These are phyloP conservation scores for Xanthia icteritia DNA, from an alignment of 2,888 invertebrate species.

Conservation along the genomic window DNA sequence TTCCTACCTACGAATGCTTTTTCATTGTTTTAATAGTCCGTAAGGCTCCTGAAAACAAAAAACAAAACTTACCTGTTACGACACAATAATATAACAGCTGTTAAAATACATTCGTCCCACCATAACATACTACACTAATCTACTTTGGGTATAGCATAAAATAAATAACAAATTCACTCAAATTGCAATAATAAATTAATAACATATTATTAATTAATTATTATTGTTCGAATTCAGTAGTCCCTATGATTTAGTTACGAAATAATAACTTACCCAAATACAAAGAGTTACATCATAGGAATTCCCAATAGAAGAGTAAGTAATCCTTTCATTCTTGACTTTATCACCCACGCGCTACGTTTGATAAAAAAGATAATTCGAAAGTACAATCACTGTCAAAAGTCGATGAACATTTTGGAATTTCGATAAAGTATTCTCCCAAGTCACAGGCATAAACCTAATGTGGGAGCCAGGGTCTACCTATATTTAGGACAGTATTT, in stretches of 20 bases:
- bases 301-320: background rate
- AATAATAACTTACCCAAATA: background rate
- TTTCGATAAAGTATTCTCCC: background rate
- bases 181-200: too few species aligned
- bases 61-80: too few species aligned
- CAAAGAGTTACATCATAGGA: background rate
- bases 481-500: background rate
- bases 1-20: too few species aligned
- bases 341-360: slow-evolving; percentile 5
- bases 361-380: slow-evolving; percentile 24
- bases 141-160: too few species aligned
- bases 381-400: slow-evolving; percentile 10
- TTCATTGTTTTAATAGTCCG: too few species aligned
- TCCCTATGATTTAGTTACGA: background rate
- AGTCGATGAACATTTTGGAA: background rate
- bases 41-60: too few species aligned
- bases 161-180: too few species aligned
- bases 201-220: too few species aligned
- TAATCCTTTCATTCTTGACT: background rate
- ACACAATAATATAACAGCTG: too few species aligned
- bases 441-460: too few species aligned
- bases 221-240: background rate
- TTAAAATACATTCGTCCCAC: too few species aligned
- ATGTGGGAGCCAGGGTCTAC: background rate
- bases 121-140: too few species aligned